A percentile compares a stretch with the other conserved stretches of the same genome.
Evolutionary conservation across 2,113 vertebrate genomes (phyloP).

Genomic region (Sclerurus mexicanus): DNA sequence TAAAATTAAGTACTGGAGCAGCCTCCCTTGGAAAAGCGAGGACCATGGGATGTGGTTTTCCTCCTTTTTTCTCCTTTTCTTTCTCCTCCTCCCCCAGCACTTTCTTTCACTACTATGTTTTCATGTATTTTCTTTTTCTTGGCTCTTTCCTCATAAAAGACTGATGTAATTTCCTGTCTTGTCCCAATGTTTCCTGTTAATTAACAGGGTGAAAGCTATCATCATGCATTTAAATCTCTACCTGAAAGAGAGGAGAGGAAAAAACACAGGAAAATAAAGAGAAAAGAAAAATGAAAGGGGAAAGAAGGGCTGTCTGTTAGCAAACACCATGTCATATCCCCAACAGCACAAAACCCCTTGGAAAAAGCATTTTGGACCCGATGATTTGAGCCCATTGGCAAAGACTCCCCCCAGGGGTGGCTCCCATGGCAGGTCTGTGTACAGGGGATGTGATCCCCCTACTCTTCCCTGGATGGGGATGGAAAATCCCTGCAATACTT

Average conservation of each 20-base stretch:
- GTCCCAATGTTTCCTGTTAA: slow-evolving; percentile 86
- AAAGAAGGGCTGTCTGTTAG: not conserved
- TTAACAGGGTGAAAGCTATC: slow-evolving; percentile 79
- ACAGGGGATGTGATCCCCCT: not conserved
- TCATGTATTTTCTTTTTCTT: slow-evolving; percentile 39
- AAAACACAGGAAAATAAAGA: not conserved
- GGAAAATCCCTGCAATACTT: not conserved
- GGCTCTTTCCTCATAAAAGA: slow-evolving; percentile 82
- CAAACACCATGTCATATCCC: not conserved
- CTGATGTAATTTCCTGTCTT: slow-evolving; percentile 91
- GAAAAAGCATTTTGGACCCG: not conserved
- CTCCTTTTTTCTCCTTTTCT: not conserved
- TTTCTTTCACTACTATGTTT: slow-evolving; percentile 44
- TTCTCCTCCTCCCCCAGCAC: not conserved
- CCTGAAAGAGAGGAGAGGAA: not conserved
- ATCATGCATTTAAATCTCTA: slow-evolving; percentile 29
- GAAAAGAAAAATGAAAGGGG: not conserved
- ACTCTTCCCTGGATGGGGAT: not conserved
- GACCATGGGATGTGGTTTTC: not conserved
- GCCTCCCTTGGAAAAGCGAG: slow-evolving; percentile 40
- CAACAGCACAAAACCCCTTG: not conserved
- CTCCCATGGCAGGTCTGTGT: not conserved
- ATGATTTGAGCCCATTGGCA: not conserved
- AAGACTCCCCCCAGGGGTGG: not conserved
- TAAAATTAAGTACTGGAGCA: slow-evolving; percentile 52